A percentile compares a stretch with the other conserved stretches of the same genome.
Evolutionary conservation across 2,797 vertebrate genomes (phyloP).

Genomic region (Eleutherodactylus coqui): DNA sequence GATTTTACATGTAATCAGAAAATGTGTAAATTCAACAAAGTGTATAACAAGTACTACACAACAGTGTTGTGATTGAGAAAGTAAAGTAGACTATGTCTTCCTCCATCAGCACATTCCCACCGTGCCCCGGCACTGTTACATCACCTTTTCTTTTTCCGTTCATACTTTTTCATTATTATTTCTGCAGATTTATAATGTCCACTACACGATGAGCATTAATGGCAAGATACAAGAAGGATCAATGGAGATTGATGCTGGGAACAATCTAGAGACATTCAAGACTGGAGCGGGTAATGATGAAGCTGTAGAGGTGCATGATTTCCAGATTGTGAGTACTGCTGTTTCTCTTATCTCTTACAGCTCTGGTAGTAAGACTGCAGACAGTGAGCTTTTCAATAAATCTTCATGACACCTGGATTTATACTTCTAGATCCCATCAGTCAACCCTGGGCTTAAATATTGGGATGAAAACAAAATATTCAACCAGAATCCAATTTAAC

Average conservation of each 20-base stretch:
- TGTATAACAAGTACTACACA: not conserved
- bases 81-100: not conserved
- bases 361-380: not conserved
- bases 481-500: not conserved
- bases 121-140: not conserved
- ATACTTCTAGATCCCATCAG: not conserved
- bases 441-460: not conserved
- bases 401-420: not conserved
- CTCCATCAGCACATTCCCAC: not conserved
- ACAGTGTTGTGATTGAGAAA: not conserved
- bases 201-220: slow-evolving; percentile 92
- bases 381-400: not conserved
- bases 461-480: not conserved
- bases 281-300: slow-evolving; percentile 85
- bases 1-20: not conserved
- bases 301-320: slow-evolving; percentile 90
- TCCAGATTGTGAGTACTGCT: slow-evolving; percentile 87
- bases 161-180: not conserved
- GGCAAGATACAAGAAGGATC: slow-evolving; percentile 89
- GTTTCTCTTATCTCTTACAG: not conserved
- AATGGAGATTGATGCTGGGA: slow-evolving; percentile 91
- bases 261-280: slow-evolving; percentile 90
- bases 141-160: not conserved
- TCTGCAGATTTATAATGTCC: slow-evolving; percentile 89
- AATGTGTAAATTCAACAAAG: not conserved